A percentile compares a stretch with the other conserved stretches of the same genome.
Evolutionary conservation across 1,140 invertebrate species (phyloP).

Genomic region (Hypsibius dujardini): DNA sequence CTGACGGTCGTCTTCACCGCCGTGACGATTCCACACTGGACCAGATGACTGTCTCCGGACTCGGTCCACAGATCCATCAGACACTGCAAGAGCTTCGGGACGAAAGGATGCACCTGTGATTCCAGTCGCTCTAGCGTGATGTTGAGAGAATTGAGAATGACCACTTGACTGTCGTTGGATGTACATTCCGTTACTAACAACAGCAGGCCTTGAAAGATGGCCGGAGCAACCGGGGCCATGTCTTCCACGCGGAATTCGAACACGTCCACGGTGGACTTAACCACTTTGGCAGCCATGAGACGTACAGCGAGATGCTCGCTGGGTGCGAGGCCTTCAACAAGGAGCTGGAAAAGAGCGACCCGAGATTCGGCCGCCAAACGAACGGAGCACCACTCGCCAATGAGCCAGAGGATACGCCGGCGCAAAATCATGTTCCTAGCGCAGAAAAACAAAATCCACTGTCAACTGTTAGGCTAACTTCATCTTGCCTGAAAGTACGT

Average conservation of each 20-base stretch:
- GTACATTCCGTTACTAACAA: neutral
- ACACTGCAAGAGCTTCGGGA: neutral
- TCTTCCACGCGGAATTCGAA: slow-evolving; percentile 13
- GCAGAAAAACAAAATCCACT: no score
- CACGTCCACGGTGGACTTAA: slow-evolving; percentile 8
- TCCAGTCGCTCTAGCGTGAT: slow-evolving; percentile 4
- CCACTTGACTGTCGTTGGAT: neutral
- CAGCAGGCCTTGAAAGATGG: neutral
- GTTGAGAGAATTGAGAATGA: neutral
- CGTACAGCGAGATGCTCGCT: neutral
- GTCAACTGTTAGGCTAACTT: no score
- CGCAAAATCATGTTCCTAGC: slow-evolving; percentile 4
- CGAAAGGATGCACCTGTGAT: neutral
- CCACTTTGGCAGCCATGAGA: neutral
- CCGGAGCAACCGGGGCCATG: neutral
- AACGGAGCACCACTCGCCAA: neutral
- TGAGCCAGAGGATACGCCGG: slow-evolving; percentile 3
- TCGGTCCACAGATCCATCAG: neutral
- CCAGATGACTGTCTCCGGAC: neutral
- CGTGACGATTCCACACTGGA: slow-evolving; percentile 1
- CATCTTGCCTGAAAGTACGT: no score
- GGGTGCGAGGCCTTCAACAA: neutral
- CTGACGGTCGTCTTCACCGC: neutral
- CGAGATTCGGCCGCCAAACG: neutral
- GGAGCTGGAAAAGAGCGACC: neutral